phyloP scores from a whole-genome alignment of 1,140 invertebrate genomes.

The Ceratosolen solmsi region DNA sequence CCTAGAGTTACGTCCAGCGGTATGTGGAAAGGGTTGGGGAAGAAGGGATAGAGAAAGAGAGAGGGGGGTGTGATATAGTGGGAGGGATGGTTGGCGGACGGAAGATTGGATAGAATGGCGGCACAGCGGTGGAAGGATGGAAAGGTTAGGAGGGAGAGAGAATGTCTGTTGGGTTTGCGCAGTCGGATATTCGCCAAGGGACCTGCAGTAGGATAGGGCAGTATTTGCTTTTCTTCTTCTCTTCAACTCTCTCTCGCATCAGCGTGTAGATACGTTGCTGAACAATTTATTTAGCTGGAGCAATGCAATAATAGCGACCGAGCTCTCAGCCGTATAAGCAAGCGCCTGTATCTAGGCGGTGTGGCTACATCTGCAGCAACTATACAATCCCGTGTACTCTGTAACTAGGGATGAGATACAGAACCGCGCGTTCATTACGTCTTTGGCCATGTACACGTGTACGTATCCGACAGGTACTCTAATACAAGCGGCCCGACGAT shows the following conservation, averaged over 20 bases:
- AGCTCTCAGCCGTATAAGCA: slow-evolving; percentile 46
- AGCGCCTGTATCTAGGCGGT: not conserved
- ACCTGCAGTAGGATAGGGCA: not conserved
- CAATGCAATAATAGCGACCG: slow-evolving; percentile 64
- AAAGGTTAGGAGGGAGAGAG: too few relatives aligned
- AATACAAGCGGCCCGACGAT: slow-evolving; percentile 46
- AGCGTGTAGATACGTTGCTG: slow-evolving; percentile 53
- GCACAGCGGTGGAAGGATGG: too few relatives aligned
- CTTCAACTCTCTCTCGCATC: not conserved
- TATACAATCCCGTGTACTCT: not conserved
- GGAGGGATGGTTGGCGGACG: too few relatives aligned
- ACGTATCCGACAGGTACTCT: not conserved
- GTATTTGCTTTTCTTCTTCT: not conserved
- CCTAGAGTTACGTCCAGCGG: not conserved
- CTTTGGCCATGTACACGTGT: slow-evolving; percentile 51
- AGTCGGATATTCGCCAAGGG: slow-evolving; percentile 20
- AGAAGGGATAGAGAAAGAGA: not conserved
- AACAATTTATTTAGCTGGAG: slow-evolving; percentile 68
- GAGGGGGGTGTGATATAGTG: not conserved
- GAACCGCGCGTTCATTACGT: slow-evolving; percentile 65
- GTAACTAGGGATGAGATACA: slow-evolving; percentile 1
- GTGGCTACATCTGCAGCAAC: slow-evolving; percentile 54
- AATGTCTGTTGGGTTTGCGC: too few relatives aligned
- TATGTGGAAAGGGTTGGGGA: not conserved
- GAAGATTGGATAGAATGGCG: too few relatives aligned